phyloP scores from a whole-genome alignment of 2,113 vertebrate genomes.

The Stercorarius parasiticus region DNA sequence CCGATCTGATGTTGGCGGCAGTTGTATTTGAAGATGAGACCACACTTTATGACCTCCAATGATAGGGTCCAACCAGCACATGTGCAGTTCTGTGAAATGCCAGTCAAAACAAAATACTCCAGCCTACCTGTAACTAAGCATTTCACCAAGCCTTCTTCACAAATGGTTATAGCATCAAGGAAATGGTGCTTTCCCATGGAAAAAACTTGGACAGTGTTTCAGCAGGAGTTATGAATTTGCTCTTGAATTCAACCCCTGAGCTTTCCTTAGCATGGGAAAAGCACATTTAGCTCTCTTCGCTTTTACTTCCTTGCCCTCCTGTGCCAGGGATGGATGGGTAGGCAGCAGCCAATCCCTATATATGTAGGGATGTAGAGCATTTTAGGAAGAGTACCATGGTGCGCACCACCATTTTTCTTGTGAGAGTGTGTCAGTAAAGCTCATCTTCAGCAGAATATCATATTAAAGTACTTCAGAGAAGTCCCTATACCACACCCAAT shows the following conservation, averaged over 20 bases:
- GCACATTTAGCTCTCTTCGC: background rate
- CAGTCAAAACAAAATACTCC: background rate
- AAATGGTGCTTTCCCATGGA: background rate
- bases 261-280: background rate
- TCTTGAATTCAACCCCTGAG: background rate
- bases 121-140: background rate
- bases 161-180: background rate
- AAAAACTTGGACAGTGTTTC: background rate
- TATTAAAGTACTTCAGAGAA: background rate
- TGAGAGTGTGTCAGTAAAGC: background rate
- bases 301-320: background rate
- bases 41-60: background rate
- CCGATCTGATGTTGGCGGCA: background rate
- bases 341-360: background rate
- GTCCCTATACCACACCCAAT: background rate
- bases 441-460: background rate
- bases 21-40: background rate
- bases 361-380: background rate
- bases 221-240: background rate
- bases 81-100: background rate
- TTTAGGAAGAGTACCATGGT: background rate
- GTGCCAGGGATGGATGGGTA: background rate
- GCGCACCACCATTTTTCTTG: background rate
- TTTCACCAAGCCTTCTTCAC: background rate
- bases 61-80: background rate